Percentiles rank a stretch among this genome's conserved stretches.
phyloP scores from a whole-genome alignment of 2,888 invertebrate species.

The Hirtodrosophila confusa region DNA sequence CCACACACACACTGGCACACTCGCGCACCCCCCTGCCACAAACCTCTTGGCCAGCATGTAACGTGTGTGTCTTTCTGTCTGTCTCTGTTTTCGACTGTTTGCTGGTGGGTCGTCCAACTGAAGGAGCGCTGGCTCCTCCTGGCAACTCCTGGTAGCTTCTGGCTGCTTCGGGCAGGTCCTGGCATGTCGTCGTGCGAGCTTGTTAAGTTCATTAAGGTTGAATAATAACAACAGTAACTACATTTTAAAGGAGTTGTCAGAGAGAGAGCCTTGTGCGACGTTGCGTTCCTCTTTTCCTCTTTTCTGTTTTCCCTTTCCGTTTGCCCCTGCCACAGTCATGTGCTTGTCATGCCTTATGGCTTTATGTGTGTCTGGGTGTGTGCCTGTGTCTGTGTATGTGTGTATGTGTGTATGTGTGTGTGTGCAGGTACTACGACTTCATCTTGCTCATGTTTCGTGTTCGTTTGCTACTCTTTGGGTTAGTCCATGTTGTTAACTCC shows the following conservation, averaged over 20 bases:
- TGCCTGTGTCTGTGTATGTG: not conserved
- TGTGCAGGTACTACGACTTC: slow-evolving; percentile 40
- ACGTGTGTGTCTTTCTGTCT: slow-evolving; percentile 37
- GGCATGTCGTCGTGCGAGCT: slow-evolving; percentile 67
- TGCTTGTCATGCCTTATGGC: slow-evolving; percentile 33
- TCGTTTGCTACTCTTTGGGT: slow-evolving; percentile 41
- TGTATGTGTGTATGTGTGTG: slow-evolving; percentile 3
- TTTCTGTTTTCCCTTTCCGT: not conserved
- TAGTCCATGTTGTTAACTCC: slow-evolving; percentile 73
- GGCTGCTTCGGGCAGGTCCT: slow-evolving; percentile 20
- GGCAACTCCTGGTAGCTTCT: slow-evolving; percentile 1
- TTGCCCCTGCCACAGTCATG: slow-evolving; percentile 27
- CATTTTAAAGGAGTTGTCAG: slow-evolving; percentile 79
- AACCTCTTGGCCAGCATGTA: slow-evolving; percentile 7
- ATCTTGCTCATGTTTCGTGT: slow-evolving; percentile 34
- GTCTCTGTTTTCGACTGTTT: slow-evolving; percentile 51
- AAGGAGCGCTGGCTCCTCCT: slow-evolving; percentile 26
- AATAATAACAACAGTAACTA: slow-evolving; percentile 81
- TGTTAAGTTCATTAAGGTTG: slow-evolving; percentile 80
- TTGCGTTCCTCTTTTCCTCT: slow-evolving; percentile 5
- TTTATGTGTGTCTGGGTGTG: slow-evolving; percentile 9
- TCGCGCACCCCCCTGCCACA: slow-evolving; percentile 13
- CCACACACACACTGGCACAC: slow-evolving; percentile 40
- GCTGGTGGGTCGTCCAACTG: slow-evolving; percentile 49
- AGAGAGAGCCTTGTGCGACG: slow-evolving; percentile 29